These are phyloP conservation scores for Neoseiulus cucumeris DNA, from an alignment of 1,140 invertebrate genomes.

Conservation along the genomic window DNA sequence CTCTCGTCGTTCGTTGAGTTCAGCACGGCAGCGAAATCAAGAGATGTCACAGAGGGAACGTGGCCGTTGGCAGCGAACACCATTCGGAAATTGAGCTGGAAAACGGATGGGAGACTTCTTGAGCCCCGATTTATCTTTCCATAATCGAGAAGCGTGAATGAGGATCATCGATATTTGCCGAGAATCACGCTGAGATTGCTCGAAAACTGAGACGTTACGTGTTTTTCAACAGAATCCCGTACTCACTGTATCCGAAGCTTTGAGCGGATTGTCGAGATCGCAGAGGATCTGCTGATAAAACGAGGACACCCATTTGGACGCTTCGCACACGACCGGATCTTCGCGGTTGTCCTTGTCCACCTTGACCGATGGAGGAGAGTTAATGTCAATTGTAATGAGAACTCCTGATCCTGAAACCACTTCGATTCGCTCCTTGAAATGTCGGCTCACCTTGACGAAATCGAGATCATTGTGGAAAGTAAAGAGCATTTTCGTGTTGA, in stretches of 20 bases:
- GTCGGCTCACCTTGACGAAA: background rate
- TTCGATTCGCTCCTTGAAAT: too few species aligned
- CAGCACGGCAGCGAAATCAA: background rate
- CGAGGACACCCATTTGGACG: background rate
- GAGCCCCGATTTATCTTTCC: too few species aligned
- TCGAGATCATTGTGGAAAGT: slow-evolving; percentile 3
- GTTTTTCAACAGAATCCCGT: too few species aligned
- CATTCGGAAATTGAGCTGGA: slow-evolving; percentile 7
- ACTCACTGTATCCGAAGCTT: background rate
- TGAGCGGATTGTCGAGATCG: slow-evolving; percentile 5
- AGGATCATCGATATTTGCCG: too few species aligned
- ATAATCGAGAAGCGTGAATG: too few species aligned
- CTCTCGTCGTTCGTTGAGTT: background rate
- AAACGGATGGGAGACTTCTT: too few species aligned
- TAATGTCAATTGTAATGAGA: too few species aligned
- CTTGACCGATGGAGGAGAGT: too few species aligned
- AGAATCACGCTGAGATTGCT: too few species aligned
- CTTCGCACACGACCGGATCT: background rate
- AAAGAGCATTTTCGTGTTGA: slow-evolving; percentile 7
- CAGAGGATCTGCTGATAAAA: slow-evolving; percentile 3
- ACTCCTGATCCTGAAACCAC: too few species aligned
- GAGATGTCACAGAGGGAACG: background rate
- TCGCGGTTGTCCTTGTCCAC: slow-evolving; percentile 7
- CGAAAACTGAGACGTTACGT: too few species aligned
- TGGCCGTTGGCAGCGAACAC: background rate